phyloP scores from a whole-genome alignment of 2,797 vertebrate genomes.

The Brachymystax lenok region DNA sequence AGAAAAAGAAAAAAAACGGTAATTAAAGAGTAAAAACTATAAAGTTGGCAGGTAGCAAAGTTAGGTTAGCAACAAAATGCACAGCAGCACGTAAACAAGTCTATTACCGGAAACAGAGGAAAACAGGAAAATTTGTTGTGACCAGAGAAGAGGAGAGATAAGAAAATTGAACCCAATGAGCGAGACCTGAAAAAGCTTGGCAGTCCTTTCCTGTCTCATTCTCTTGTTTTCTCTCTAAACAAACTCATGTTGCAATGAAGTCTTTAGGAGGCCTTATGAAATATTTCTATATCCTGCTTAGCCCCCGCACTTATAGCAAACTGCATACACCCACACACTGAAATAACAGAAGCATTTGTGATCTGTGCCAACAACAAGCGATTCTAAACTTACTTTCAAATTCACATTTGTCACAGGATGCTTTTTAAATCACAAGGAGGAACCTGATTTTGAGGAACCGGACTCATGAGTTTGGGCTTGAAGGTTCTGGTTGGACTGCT shows the following conservation, averaged over 20 bases:
- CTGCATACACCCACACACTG: not conserved
- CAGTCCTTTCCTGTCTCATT: not conserved
- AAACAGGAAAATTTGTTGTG: too few relatives aligned
- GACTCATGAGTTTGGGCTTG: not conserved
- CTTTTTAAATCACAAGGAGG: not conserved
- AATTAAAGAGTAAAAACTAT: too few relatives aligned
- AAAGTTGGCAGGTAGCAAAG: too few relatives aligned
- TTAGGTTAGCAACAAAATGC: too few relatives aligned
- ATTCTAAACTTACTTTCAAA: not conserved
- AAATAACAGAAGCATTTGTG: not conserved
- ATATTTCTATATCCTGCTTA: not conserved
- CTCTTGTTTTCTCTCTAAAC: not conserved
- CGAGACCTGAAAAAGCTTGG: not conserved
- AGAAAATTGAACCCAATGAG: not conserved
- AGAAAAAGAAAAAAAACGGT: too few relatives aligned
- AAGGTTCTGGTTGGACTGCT: not conserved
- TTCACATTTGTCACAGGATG: not conserved
- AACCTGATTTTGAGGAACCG: conserved; percentile 12
- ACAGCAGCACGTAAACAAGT: too few relatives aligned
- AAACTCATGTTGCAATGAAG: not conserved
- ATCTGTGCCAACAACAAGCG: not conserved
- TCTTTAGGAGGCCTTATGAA: not conserved
- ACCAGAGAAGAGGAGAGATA: not conserved
- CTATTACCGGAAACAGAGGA: too few relatives aligned
- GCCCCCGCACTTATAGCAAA: not conserved